Percentiles rank a stretch among this genome's conserved stretches.
Evolutionary conservation across 2,888 invertebrate genomes (phyloP).

Genomic region (Cyclophora albipunctata): DNA sequence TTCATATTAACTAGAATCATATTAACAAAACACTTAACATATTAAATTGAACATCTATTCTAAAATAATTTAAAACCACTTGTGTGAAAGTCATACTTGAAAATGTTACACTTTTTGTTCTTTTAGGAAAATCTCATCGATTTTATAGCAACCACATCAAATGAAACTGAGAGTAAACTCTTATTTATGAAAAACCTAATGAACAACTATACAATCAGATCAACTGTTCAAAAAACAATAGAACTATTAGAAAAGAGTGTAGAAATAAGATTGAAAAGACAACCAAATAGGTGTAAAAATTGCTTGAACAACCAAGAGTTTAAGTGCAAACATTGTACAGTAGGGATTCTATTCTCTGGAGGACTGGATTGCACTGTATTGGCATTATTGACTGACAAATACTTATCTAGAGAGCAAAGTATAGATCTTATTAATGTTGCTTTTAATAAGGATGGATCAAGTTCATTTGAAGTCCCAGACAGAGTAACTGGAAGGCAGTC

Average conservation of each 20-base stretch:
- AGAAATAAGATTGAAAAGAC: conserved; percentile 73
- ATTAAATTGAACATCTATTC: no score
- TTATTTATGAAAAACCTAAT: conserved; percentile 56
- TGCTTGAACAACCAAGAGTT: conserved; percentile 55
- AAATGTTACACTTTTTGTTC: background rate
- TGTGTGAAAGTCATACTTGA: no score
- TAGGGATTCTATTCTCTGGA: conserved; percentile 94
- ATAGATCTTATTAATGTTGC: conserved; percentile 98
- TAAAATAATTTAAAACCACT: background rate
- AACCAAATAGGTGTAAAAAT: conserved; percentile 77
- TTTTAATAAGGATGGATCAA: conserved; percentile 76
- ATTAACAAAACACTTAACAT: no score
- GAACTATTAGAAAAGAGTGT: conserved; percentile 76
- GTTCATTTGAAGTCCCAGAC: conserved; percentile 86
- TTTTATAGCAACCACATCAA: conserved; percentile 35
- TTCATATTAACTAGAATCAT: background rate
- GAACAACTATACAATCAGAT: conserved; percentile 38
- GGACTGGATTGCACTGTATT: conserved; percentile 97
- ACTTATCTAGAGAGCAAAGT: conserved; percentile 76
- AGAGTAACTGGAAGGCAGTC: conserved; percentile 85
- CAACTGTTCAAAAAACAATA: conserved; percentile 63
- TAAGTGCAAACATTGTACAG: conserved; percentile 77
- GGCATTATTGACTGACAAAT: conserved; percentile 85
- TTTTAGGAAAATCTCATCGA: conserved; percentile 44
- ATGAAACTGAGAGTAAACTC: conserved; percentile 32